Conservation (phyloP, 2,888 invertebrate genomes). For the Hydropsyche betteni region DNA sequence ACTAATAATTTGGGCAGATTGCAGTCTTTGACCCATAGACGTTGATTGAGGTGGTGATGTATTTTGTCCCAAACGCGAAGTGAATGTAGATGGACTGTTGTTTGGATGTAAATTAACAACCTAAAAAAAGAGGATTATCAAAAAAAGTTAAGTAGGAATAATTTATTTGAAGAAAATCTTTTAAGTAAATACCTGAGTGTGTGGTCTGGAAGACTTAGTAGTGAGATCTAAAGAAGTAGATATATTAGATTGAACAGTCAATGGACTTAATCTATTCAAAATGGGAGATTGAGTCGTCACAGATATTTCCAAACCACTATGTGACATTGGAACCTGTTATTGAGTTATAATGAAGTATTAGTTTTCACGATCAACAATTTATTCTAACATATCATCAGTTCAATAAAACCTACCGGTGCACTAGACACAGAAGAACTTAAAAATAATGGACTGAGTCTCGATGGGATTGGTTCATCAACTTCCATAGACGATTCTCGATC, state of each 20-base stretch:
- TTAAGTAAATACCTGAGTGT: constrained; percentile 8
- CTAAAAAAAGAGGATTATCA: constrained; percentile 31
- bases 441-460: constrained; percentile 46
- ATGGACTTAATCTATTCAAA: constrained; percentile 31
- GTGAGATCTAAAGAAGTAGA: constrained; percentile 45
- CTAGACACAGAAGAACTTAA: constrained; percentile 45
- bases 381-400: not conserved
- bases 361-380: not conserved
- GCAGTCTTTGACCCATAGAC: constrained; percentile 30
- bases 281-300: constrained; percentile 8
- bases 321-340: constrained; percentile 19
- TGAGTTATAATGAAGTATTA: not conserved
- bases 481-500: constrained; percentile 50
- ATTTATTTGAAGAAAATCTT: not conserved
- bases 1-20: constrained; percentile 39
- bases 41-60: constrained; percentile 38
- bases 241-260: constrained; percentile 9
- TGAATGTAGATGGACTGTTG: constrained; percentile 35
- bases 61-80: constrained; percentile 39
- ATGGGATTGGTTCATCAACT: constrained; percentile 46
- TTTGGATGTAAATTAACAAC: constrained; percentile 45
- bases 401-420: constrained; percentile 44
- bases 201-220: constrained; percentile 33
- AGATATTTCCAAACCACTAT: constrained; percentile 23
- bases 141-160: not conserved